Evolutionary conservation across 2,888 invertebrate genomes (phyloP).

Genomic region (Cancer borealis): DNA sequence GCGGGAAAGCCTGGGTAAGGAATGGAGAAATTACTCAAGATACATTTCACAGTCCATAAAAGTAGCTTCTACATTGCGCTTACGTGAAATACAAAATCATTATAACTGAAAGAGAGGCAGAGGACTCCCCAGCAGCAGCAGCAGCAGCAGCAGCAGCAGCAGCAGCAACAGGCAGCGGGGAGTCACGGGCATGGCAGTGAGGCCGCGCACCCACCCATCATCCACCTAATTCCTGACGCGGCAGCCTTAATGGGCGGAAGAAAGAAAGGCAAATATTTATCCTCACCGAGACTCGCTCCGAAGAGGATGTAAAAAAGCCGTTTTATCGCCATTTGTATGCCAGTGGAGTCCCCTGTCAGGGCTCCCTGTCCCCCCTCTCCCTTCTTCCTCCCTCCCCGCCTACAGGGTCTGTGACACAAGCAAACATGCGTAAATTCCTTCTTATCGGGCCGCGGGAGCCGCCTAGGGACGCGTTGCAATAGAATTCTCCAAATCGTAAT

Average conservation of each 20-base stretch:
- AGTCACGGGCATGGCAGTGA: neutral
- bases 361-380: neutral
- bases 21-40: neutral
- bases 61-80: neutral
- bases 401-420: neutral
- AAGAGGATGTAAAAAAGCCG: neutral
- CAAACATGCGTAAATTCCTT: slow-evolving; percentile 31
- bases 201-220: neutral
- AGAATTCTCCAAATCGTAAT: slow-evolving; percentile 36
- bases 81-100: neutral
- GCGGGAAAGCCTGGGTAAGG: neutral
- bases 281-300: neutral
- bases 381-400: neutral
- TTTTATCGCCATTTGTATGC: slow-evolving; percentile 38
- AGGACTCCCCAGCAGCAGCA: neutral
- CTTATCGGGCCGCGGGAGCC: slow-evolving; percentile 21
- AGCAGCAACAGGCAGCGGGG: neutral
- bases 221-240: neutral
- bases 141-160: neutral
- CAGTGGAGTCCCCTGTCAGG: neutral
- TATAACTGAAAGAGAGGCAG: neutral
- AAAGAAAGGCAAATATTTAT: slow-evolving; percentile 33
- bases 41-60: neutral
- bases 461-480: slow-evolving; percentile 17
- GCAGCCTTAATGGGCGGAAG: neutral